Percentiles rank a stretch among this genome's conserved stretches.
These are phyloP conservation scores for Elaeidobius kamerunicus DNA, from an alignment of 2,888 invertebrate species.

Conservation along the genomic window DNA sequence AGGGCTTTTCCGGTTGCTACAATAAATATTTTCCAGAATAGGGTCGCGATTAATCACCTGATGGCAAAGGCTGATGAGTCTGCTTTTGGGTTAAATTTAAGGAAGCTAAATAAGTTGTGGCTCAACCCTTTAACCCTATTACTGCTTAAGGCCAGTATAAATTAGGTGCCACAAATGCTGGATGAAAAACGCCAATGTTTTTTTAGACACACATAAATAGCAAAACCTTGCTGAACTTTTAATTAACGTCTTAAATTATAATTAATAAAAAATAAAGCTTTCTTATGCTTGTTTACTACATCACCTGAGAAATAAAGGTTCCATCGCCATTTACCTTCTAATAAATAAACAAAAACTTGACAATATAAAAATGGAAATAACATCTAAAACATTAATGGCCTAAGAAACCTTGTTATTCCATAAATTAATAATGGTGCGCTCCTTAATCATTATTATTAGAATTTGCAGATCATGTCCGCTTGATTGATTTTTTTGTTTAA, in stretches of 20 bases:
- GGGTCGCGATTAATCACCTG: constrained; percentile 10
- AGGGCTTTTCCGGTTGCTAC: background rate
- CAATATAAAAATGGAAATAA: background rate
- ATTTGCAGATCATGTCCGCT: constrained; percentile 16
- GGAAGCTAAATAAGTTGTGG: constrained; percentile 14
- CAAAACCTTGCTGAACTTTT: no score
- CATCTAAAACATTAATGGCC: background rate
- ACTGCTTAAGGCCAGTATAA: constrained; percentile 7
- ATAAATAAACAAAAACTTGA: no score
- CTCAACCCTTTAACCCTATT: constrained; percentile 13
- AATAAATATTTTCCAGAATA: constrained; percentile 12
- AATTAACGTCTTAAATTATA: no score
- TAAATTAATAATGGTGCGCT: background rate
- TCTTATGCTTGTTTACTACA: no score
- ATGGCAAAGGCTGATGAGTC: constrained; percentile 8
- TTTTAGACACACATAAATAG: no score
- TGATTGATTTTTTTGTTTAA: constrained; percentile 24
- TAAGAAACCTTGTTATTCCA: constrained; percentile 10
- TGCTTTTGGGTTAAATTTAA: constrained; percentile 12
- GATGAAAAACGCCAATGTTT: background rate
- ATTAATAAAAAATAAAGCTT: no score
- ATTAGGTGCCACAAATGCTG: constrained; percentile 4
- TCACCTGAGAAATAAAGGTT: no score
- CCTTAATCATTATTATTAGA: constrained; percentile 19
- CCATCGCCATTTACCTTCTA: no score